Conservation (phyloP, 2,113 vertebrate genomes). For the Coturnix japonica region DNA sequence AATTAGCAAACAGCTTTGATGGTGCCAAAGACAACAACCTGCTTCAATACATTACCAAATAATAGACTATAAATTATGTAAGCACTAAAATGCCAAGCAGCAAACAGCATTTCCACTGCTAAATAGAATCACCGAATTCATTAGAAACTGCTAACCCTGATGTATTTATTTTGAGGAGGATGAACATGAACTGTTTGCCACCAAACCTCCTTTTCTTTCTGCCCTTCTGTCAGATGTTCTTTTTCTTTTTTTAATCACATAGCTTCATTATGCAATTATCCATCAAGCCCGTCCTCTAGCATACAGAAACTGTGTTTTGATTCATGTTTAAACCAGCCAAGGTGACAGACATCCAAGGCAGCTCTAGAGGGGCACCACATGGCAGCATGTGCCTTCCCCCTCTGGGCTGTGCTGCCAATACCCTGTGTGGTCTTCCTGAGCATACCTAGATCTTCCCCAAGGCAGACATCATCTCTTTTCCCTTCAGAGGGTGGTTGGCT, state of each 20-base stretch:
- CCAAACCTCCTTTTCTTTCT: not conserved
- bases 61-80: slow-evolving; percentile 67
- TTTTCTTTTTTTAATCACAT: not conserved
- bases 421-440: not conserved
- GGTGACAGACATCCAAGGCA: not conserved
- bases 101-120: slow-evolving; percentile 39
- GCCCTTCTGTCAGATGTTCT: not conserved
- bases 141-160: slow-evolving; percentile 5
- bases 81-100: slow-evolving; percentile 62
- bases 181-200: slow-evolving; percentile 13
- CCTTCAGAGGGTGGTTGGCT: not conserved
- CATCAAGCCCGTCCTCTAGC: not conserved
- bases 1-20: slow-evolving; percentile 62
- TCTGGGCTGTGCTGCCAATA: not conserved
- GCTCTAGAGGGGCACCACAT: fast-evolving
- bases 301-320: not conserved
- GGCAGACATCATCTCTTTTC: not conserved
- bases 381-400: not conserved
- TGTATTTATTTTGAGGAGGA: not conserved
- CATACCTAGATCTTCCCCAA: not conserved
- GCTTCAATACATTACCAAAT: slow-evolving; percentile 60
- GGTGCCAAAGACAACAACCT: slow-evolving; percentile 58
- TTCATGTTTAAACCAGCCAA: not conserved
- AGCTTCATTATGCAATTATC: not conserved
- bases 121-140: slow-evolving; percentile 30